A percentile compares a stretch with the other conserved stretches of the same genome.
phyloP scores from a whole-genome alignment of 2,797 vertebrate genomes.

The Pipistrellus pipistrellus region DNA sequence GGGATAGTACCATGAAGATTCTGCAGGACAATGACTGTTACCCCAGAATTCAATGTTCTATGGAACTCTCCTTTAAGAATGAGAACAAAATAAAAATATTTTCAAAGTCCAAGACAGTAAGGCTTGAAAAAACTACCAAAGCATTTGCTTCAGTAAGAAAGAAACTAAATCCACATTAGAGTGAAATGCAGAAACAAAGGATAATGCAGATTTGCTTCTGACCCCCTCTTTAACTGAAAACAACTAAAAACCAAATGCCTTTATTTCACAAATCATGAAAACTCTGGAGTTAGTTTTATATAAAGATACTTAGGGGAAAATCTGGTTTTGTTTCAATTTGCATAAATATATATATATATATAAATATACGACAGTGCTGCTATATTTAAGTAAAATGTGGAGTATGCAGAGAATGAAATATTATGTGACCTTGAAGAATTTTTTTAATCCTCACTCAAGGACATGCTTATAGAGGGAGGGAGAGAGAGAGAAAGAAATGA shows the following conservation, averaged over 20 bases:
- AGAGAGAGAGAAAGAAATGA: neutral
- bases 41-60: neutral
- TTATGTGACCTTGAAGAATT: neutral
- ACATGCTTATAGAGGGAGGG: neutral
- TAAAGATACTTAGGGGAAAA: constrained; percentile 30
- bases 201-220: neutral
- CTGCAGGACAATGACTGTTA: neutral
- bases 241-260: neutral
- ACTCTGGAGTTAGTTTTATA: neutral
- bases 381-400: neutral
- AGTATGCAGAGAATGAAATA: neutral
- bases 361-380: neutral
- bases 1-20: neutral
- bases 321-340: neutral
- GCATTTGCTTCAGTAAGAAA: neutral
- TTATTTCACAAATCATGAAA: neutral
- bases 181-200: neutral
- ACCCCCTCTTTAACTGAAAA: neutral
- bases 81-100: neutral
- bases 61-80: neutral
- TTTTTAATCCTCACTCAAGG: neutral
- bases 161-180: neutral
- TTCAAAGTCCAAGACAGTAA: neutral
- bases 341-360: constrained; percentile 20
- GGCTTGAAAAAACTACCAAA: neutral